These are phyloP conservation scores for Manis crassicaudata DNA, from an alignment of 2,797 vertebrate species.

Conservation along the genomic window DNA sequence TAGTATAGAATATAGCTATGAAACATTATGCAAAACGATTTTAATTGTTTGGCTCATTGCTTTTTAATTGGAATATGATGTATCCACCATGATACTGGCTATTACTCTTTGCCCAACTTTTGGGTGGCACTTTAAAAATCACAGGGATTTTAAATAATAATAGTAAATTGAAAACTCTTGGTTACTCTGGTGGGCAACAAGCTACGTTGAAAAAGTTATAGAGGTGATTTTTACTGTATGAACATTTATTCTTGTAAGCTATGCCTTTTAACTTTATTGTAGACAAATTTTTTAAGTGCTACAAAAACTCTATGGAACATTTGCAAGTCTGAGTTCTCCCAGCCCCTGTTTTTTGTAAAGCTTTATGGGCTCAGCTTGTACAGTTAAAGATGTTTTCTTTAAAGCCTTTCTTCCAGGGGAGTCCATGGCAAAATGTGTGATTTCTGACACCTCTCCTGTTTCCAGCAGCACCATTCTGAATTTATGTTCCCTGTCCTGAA, in stretches of 20 bases:
- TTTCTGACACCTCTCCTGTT: constrained; percentile 86
- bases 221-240: constrained; percentile 70
- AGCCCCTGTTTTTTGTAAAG: constrained; percentile 64
- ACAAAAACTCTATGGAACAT: constrained; percentile 74
- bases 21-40: constrained; percentile 56
- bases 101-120: constrained; percentile 67
- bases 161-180: constrained; percentile 41
- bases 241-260: constrained; percentile 50
- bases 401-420: constrained; percentile 81
- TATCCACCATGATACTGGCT: constrained; percentile 67
- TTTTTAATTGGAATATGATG: constrained; percentile 48
- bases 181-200: constrained; percentile 59
- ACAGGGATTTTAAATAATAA: constrained; percentile 33
- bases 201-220: constrained; percentile 75
- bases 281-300: constrained; percentile 72
- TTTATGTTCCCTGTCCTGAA: constrained; percentile 84
- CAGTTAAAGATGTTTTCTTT: constrained; percentile 83
- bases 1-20: constrained; percentile 62
- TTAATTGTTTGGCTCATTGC: constrained; percentile 51
- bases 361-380: constrained; percentile 82
- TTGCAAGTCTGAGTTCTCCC: constrained; percentile 70
- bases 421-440: constrained; percentile 85
- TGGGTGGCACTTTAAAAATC: constrained; percentile 31
- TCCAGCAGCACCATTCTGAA: constrained; percentile 79
- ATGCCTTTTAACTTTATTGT: constrained; percentile 74